These are phyloP conservation scores for Taenaris catops DNA, from an alignment of 2,888 invertebrate genomes.

Conservation along the genomic window DNA sequence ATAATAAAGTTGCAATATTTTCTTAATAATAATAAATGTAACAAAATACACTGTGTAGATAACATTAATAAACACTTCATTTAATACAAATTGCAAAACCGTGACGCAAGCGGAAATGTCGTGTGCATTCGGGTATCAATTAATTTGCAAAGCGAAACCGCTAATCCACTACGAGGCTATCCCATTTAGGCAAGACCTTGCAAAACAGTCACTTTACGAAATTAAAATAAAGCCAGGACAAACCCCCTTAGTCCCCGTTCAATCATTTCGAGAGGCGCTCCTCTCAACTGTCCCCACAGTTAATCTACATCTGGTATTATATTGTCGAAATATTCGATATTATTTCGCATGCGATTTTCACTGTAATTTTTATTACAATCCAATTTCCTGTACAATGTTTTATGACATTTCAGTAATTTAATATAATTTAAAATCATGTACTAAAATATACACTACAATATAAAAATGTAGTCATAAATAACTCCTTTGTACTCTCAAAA, in stretches of 20 bases:
- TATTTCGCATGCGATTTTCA: constrained; percentile 26
- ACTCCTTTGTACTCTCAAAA: too few relatives aligned
- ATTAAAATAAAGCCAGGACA: constrained; percentile 71
- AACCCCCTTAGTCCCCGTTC: constrained; percentile 72
- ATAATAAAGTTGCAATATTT: too few relatives aligned
- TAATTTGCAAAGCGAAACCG: constrained; percentile 26
- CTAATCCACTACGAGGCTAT: constrained; percentile 39
- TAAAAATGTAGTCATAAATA: too few relatives aligned
- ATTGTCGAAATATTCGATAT: constrained; percentile 41
- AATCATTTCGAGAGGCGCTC: constrained; percentile 70
- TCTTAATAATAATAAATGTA: too few relatives aligned
- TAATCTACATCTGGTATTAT: constrained; percentile 42
- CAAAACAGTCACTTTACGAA: constrained; percentile 74
- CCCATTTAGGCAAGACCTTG: constrained; percentile 51
- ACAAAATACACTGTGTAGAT: not conserved
- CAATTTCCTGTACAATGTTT: too few relatives aligned
- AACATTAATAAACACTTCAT: constrained; percentile 3
- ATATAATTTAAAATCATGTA: too few relatives aligned
- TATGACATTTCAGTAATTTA: too few relatives aligned
- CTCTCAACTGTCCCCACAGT: constrained; percentile 60
- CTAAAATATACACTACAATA: too few relatives aligned
- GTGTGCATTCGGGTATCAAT: constrained; percentile 23
- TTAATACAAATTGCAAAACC: constrained; percentile 9
- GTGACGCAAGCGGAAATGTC: constrained; percentile 13
- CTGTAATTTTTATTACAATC: too few relatives aligned